A percentile compares a stretch with the other conserved stretches of the same genome.
Evolutionary conservation across 2,888 invertebrate species (phyloP).

Genomic region (Spicauda simplicius): DNA sequence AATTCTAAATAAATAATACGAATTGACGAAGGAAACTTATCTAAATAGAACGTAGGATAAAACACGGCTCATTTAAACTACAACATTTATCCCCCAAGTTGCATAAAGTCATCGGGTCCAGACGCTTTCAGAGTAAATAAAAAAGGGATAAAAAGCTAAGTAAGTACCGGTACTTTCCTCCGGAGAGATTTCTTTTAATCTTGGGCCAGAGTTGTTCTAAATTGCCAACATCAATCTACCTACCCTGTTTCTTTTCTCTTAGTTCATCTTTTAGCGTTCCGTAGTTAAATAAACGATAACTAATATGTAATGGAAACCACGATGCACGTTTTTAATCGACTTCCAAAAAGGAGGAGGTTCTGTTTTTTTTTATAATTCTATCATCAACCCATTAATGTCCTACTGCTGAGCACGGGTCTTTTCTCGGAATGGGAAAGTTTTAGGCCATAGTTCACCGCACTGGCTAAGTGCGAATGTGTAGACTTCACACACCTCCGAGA

Average conservation of each 20-base stretch:
- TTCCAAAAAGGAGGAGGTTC: too few relatives aligned
- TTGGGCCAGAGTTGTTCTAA: constrained; percentile 56
- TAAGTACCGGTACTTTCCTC: constrained; percentile 53
- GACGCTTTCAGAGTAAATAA: constrained; percentile 48
- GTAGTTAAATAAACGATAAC: not conserved
- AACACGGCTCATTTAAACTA: constrained; percentile 35
- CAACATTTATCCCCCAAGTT: constrained; percentile 35
- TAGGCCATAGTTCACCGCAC: too few relatives aligned
- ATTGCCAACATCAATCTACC: constrained; percentile 69
- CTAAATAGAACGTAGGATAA: constrained; percentile 14
- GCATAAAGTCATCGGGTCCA: constrained; percentile 38
- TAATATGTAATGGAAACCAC: too few relatives aligned
- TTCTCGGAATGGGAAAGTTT: too few relatives aligned
- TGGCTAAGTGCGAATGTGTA: too few relatives aligned
- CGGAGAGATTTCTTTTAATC: constrained; percentile 71
- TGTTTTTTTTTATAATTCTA: too few relatives aligned
- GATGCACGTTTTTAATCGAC: too few relatives aligned
- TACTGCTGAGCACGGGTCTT: too few relatives aligned
- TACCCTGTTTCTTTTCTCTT: constrained; percentile 56
- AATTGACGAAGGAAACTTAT: not conserved
- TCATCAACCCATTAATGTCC: too few relatives aligned
- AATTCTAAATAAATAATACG: not conserved
- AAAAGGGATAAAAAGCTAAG: constrained; percentile 52
- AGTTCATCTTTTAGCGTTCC: constrained; percentile 48
- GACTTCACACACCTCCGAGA: too few relatives aligned